Evolutionary conservation across 2,888 invertebrate genomes (phyloP), one percentile per base, ranked within the genome.

Genomic region (Zygogramma bicolorata): DNA sequence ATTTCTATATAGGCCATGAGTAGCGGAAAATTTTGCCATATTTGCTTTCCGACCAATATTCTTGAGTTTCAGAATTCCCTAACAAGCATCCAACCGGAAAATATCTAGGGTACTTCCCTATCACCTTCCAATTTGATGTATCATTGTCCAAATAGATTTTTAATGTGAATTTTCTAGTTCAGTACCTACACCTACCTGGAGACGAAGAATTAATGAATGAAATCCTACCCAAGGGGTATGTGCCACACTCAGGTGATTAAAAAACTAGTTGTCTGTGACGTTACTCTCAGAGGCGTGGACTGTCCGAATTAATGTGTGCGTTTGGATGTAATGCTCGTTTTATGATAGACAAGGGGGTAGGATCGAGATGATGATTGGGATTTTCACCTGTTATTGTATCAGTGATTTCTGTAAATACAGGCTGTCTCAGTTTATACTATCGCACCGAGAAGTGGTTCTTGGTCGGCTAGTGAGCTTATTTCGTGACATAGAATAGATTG

Each of bases 131-230:
- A 71, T 67, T 58, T 68, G 63, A 63, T 46, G 67, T 72, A 65
- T 68, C 73, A 61, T 63, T 73, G 57, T 73, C 71, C 65, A 68
- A 69, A 65, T 63, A 60, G 46, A 62, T 70, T 73, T 70, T 70
- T 67, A 68, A 53, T 61, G 53, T 68, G 34, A 67, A 68, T 71
- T 71, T 68, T 61, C 74, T 71, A 68, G 65, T 74, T 65, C 68
- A 31, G 49, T 65, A 65, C 65, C 65, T 61, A 40, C 18, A 40
- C 40, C 27, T 42, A 62, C 62, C 29, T 42, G 62, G 10, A 15
- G n/a, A 62, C 25, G 34, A 27, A 42, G 62, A 62, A 42, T 42
- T 40, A 31, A 42, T 62, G 42, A 42, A 62, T 62, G 62, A 62
- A 62, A 62, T 42, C 27, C 25, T 42, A 62, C 40, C 40, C 38